These are phyloP conservation scores for Anthoptus insignis DNA, from an alignment of 2,888 invertebrate genomes.

Conservation along the genomic window DNA sequence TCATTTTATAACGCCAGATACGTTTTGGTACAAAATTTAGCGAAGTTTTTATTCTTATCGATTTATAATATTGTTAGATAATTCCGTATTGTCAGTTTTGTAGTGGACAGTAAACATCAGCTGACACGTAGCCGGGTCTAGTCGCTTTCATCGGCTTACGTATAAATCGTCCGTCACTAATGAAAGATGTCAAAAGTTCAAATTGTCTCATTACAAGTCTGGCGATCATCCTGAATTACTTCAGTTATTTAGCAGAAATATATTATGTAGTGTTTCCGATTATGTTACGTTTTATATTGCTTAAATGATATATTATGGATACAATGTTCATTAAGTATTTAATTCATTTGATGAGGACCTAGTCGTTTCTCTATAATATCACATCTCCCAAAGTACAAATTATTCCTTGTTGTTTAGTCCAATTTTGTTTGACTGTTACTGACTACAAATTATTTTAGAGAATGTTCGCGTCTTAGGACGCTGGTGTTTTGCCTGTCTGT, in stretches of 20 bases:
- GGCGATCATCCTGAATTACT: conserved; percentile 76
- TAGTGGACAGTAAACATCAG: conserved; percentile 59
- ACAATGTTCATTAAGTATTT: conserved; percentile 86
- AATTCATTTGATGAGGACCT: conserved; percentile 87
- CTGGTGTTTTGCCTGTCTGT: conserved; percentile 29
- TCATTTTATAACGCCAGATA: conserved; percentile 83
- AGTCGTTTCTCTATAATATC: conserved; percentile 87
- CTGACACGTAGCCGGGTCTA: conserved; percentile 65
- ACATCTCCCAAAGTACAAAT: conserved; percentile 88
- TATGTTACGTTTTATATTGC: conserved; percentile 87
- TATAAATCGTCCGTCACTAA: conserved; percentile 52
- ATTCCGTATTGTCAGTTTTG: conserved; percentile 74
- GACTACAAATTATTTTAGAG: conserved; percentile 84
- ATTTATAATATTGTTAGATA: conserved; percentile 82
- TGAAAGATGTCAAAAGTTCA: conserved; percentile 48
- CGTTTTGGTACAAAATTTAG: conserved; percentile 83
- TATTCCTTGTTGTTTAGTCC: conserved; percentile 88
- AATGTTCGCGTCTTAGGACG: conserved; percentile 55
- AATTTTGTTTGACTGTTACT: conserved; percentile 87
- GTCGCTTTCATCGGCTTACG: conserved; percentile 68
- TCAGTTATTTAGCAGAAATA: conserved; percentile 86
- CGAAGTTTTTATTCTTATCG: conserved; percentile 81
- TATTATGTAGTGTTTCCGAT: conserved; percentile 85
- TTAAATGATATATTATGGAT: conserved; percentile 85
- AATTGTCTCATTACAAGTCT: conserved; percentile 64